Conservation (phyloP, 2,888 invertebrate species). For the Taphrorychus bicolor region DNA sequence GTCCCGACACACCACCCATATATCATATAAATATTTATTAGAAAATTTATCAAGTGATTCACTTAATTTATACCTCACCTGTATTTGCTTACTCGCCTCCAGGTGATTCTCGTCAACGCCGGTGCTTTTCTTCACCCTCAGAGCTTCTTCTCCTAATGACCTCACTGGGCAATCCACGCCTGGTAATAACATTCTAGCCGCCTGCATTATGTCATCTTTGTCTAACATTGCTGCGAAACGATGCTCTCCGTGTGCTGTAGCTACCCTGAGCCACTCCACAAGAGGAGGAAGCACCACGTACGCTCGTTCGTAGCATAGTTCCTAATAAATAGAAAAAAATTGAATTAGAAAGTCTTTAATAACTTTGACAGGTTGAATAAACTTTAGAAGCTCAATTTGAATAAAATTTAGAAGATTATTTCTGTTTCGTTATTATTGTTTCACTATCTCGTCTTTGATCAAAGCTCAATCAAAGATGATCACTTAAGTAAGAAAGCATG, state of each 20-base stretch:
- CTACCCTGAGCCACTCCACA: conserved; percentile 89
- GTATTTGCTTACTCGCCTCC: conserved; percentile 57
- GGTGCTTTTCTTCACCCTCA: conserved; percentile 57
- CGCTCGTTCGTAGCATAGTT: conserved; percentile 85
- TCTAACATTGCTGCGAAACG: conserved; percentile 77
- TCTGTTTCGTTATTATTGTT: too few relatives aligned
- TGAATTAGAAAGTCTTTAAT: too few relatives aligned
- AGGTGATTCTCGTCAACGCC: conserved; percentile 56
- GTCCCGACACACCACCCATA: too few relatives aligned
- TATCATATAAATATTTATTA: too few relatives aligned
- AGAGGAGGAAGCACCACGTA: conserved; percentile 88
- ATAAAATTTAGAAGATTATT: too few relatives aligned
- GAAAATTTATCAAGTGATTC: too few relatives aligned
- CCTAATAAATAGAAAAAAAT: conserved; percentile 60
- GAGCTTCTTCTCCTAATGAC: conserved; percentile 69
- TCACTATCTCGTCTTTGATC: too few relatives aligned
- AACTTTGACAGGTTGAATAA: too few relatives aligned
- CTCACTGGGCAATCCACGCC: conserved; percentile 90
- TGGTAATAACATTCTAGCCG: conserved; percentile 83
- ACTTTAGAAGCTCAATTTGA: too few relatives aligned
- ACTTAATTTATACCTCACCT: conserved; percentile 45
- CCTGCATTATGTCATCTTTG: conserved; percentile 86
- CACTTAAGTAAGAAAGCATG: too few relatives aligned
- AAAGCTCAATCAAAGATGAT: too few relatives aligned
- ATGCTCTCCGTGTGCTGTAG: conserved; percentile 82